phyloP scores from a whole-genome alignment of 2,113 vertebrate genomes.

The Rhegmatorhina hoffmannsi region DNA sequence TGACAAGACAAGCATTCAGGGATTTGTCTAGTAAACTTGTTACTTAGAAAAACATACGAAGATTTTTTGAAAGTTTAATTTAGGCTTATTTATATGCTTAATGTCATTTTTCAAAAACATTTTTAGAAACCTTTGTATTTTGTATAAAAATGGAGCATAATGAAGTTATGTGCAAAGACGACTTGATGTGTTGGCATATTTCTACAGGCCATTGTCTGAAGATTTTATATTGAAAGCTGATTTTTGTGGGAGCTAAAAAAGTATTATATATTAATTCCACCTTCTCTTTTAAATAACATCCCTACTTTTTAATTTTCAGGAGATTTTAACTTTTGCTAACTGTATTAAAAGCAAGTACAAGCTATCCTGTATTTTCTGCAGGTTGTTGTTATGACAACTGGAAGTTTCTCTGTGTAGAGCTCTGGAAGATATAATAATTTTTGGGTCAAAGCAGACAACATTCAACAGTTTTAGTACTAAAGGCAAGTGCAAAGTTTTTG shows the following conservation, averaged over 20 bases:
- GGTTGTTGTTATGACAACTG: conserved; percentile 75
- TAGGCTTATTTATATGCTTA: background rate
- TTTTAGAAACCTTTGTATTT: background rate
- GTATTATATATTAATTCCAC: background rate
- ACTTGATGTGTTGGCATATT: background rate
- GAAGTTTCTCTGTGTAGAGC: conserved; percentile 57
- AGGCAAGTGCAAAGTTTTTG: background rate
- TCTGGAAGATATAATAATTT: conserved; percentile 15
- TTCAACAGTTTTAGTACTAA: background rate
- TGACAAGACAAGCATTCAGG: background rate
- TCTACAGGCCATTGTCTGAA: background rate
- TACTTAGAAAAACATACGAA: background rate
- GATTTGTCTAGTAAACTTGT: background rate
- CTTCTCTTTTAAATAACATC: background rate
- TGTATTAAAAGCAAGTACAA: conserved; percentile 21
- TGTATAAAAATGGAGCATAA: background rate
- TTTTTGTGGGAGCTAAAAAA: background rate
- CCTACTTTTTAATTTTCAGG: background rate
- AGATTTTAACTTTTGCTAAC: background rate
- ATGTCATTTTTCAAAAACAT: background rate
- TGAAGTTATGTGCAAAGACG: background rate
- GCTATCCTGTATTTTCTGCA: conserved; percentile 10
- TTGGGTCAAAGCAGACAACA: background rate
- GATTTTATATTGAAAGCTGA: background rate
- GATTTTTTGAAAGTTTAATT: conserved; percentile 3